Base-by-base conservation (phyloP, 2,888 invertebrate species). In the Drosophila siamana region DNA sequence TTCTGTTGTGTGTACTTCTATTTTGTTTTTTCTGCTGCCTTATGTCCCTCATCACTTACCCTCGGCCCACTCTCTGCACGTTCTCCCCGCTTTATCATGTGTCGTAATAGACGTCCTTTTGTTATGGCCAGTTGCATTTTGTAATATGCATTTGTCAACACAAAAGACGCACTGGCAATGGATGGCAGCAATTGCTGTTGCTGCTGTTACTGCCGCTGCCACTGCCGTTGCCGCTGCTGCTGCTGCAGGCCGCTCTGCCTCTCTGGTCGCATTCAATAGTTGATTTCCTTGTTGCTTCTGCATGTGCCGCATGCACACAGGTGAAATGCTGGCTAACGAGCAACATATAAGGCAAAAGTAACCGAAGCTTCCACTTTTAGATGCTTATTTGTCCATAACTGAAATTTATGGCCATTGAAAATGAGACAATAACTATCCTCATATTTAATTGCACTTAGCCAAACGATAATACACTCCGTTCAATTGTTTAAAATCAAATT, bases 101-200 rank as follows among this genome's bases (percentile, higher is more conserved):
- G 78, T 71, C 77, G 84, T 74, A 86, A 80, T 83, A 74, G 74
- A 66, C 77, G 80, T 80, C 75, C 80, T 78, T 68, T 54, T 75
- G 74, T 69, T 83, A 80, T 70, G 80, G 80, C 86, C 83, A 83
- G 80, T 86, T 80, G 77, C 77, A 76, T 70, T 73, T 69, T 79
- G 80, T 76, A 77, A 86, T 80, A 83, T 86, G 83, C 86, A 80
- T 80, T 86, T 80, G 86, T 80, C 86, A 80, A 86, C 86, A 79
- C 83, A 73, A 66, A 74, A 78, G 74, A 68, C 78, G 59, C 74
- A 55, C 63, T 30, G 47, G 55, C 67, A 69, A 57, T 61, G 15
- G 46, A 55, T 55, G 33, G 38, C 59, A 65, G 65, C 54, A 64
- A 38, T 70, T 57, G 40, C 57, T 48, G 28, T 48, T 22, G 13